These are phyloP conservation scores for Phortica variegata DNA, from an alignment of 1,140 invertebrate genomes.

Conservation along the genomic window DNA sequence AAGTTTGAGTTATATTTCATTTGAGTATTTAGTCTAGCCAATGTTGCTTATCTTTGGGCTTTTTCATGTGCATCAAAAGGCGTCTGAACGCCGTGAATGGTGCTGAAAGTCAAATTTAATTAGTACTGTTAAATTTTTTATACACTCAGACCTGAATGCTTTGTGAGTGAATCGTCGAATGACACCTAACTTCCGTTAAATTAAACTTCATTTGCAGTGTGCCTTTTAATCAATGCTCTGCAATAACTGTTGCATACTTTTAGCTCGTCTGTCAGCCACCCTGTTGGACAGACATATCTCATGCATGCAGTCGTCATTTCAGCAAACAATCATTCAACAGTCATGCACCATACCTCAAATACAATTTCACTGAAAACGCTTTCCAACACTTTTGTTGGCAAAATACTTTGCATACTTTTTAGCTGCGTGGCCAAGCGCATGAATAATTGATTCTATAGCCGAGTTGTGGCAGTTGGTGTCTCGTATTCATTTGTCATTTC, in stretches of 20 bases:
- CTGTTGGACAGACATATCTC: no score
- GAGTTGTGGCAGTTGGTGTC: constrained; percentile 23
- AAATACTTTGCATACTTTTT: constrained; percentile 45
- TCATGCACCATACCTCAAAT: no score
- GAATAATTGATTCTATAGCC: constrained; percentile 53
- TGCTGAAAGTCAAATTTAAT: constrained; percentile 44
- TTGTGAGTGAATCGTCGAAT: no score
- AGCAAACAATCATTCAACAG: no score
- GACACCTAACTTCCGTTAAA: constrained; percentile 25
- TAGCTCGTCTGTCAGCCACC: no score
- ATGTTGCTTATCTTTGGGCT: neutral
- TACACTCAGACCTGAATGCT: constrained; percentile 1
- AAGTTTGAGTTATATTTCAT: no score
- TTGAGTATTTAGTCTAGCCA: no score
- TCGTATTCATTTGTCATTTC: constrained; percentile 41
- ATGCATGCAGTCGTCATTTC: no score
- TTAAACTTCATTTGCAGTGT: constrained; percentile 34
- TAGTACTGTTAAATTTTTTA: constrained; percentile 24
- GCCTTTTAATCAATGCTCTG: constrained; percentile 35
- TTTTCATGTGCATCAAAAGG: constrained; percentile 26
- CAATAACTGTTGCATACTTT: constrained; percentile 44
- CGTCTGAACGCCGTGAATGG: constrained; percentile 8
- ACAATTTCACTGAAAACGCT: neutral
- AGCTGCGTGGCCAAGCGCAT: constrained; percentile 42
- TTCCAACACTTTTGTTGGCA: neutral